Conservation (phyloP, 1,140 invertebrate genomes). For the Hormaphis cornu region DNA sequence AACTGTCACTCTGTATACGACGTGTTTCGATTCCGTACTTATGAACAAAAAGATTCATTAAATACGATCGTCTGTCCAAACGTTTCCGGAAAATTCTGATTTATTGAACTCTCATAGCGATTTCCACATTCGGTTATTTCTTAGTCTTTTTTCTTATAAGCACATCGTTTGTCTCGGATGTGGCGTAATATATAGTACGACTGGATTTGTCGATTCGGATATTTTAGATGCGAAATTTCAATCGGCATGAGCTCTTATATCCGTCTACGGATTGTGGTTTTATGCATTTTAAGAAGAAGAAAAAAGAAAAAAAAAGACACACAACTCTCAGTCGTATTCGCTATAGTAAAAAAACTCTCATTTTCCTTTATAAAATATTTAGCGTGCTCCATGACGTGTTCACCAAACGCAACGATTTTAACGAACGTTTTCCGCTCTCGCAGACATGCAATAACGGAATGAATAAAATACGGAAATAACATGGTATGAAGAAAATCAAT, state of each 20-base stretch:
- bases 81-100: slow-evolving; percentile 9
- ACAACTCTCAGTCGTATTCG: too few species aligned
- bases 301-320: too few species aligned
- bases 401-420: too few species aligned
- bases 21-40: background rate
- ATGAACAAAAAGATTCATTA: background rate
- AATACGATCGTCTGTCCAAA: background rate
- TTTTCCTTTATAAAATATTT: too few species aligned
- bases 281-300: background rate
- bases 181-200: too few species aligned
- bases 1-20: background rate
- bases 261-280: background rate
- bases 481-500: too few species aligned
- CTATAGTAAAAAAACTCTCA: too few species aligned
- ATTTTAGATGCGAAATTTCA: background rate
- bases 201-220: background rate
- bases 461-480: too few species aligned
- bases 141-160: background rate
- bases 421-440: too few species aligned
- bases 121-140: background rate
- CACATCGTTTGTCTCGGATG: too few species aligned
- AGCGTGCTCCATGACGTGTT: too few species aligned
- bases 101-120: background rate
- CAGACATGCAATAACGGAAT: too few species aligned
- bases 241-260: background rate